Percentiles rank a stretch among this genome's conserved stretches.
These are phyloP conservation scores for Crypturellus tataupa DNA, from an alignment of 2,797 vertebrate species.

Conservation along the genomic window DNA sequence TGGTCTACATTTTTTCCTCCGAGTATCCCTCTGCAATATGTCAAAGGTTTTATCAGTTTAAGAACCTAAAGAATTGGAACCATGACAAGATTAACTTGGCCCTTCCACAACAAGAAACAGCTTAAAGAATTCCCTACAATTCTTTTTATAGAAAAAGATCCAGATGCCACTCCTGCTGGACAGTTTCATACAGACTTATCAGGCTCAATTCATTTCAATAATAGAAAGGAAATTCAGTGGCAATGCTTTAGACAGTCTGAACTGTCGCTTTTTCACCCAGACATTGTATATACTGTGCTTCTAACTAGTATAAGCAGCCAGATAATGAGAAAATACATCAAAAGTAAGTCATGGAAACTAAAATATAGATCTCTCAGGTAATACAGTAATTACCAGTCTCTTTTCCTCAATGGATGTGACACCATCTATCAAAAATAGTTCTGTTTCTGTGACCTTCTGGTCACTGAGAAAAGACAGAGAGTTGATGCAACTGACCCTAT, in stretches of 20 bases:
- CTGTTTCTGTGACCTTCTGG: too few relatives aligned
- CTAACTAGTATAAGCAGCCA: not conserved
- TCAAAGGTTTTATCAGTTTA: not conserved
- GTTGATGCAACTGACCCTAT: not conserved
- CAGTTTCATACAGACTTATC: not conserved
- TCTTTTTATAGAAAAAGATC: not conserved
- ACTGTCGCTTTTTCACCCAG: not conserved
- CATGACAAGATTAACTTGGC: not conserved
- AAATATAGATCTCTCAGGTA: not conserved
- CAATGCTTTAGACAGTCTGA: not conserved
- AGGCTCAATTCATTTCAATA: not conserved
- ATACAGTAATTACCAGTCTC: not conserved
- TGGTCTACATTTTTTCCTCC: not conserved
- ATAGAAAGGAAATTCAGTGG: not conserved
- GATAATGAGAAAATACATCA: not conserved
- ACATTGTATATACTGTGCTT: too few relatives aligned
- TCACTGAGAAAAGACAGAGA: not conserved
- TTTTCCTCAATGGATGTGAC: not conserved
- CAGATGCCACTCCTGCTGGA: accelerated
- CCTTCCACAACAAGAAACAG: accelerated
- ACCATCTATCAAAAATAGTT: too few relatives aligned
- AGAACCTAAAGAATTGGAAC: not conserved
- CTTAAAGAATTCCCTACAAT: not conserved
- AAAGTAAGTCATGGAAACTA: not conserved
- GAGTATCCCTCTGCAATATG: not conserved